These are phyloP conservation scores for Autographa gamma DNA, from an alignment of 2,888 invertebrate species.

Conservation along the genomic window DNA sequence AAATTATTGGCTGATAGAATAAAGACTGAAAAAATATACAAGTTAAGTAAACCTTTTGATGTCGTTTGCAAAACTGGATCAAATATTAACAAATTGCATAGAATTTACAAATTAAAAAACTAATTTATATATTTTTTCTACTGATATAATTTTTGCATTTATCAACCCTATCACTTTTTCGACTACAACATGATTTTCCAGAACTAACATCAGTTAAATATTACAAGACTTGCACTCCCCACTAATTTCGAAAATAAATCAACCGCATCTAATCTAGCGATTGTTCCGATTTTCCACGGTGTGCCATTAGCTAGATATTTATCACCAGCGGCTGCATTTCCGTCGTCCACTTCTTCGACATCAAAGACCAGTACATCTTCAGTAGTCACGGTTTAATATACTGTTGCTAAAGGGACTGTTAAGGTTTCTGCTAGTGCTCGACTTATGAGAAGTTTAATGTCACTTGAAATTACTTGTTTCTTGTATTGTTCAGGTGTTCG, in stretches of 20 bases:
- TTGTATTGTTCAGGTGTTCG: neutral
- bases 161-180: too few species aligned
- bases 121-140: too few species aligned
- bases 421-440: constrained; percentile 37
- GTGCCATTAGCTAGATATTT: constrained; percentile 63
- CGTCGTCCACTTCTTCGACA: constrained; percentile 60
- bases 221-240: neutral
- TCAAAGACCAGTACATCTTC: constrained; percentile 64
- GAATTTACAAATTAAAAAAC: too few species aligned
- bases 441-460: constrained; percentile 36
- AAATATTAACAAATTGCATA: too few species aligned
- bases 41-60: too few species aligned
- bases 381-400: constrained; percentile 58
- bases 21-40: too few species aligned
- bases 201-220: neutral
- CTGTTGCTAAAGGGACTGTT: constrained; percentile 44
- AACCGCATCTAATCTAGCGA: constrained; percentile 39
- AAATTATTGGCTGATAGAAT: too few species aligned
- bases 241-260: constrained; percentile 31
- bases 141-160: too few species aligned
- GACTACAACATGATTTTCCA: too few species aligned
- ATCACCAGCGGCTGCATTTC: constrained; percentile 51
- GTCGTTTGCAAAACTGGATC: too few species aligned
- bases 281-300: constrained; percentile 58
- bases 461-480: neutral